Evolutionary conservation across 1,140 invertebrate genomes (phyloP), one percentile per base, ranked within the genome.

Genomic region (Caenorhabditis inopinata): DNA sequence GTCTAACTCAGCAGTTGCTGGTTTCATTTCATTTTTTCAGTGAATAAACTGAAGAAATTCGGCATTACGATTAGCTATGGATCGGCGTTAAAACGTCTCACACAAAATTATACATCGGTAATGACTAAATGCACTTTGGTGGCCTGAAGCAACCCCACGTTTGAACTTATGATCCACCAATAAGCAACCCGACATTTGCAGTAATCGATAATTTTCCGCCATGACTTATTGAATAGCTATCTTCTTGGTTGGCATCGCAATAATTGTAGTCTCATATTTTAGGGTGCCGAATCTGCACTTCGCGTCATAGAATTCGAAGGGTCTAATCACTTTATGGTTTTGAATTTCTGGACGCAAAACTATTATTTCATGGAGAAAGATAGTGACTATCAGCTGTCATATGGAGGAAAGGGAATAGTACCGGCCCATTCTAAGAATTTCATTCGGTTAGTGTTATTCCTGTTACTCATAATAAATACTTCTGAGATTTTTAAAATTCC

Each of bases 341-440:
- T 68, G n/a, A 68, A 68, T 68, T 68, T 68, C 12, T 68, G 25
- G 25, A 29, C 2, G 12, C 16, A 32, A 1, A 14, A 5, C 0
- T 68, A 68, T 21, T 68, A 68, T 68, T 38, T 68, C n/a, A 38
- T 68, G 58, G 38, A 68, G 21, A 68, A 42, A 12, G n/a, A 9
- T 1, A 32, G 38, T 21, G n/a, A 38, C 14, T 42, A 14, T 12
- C 11, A 21, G 32, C 27, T 68, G 1, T 12, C 12, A 16, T 14
- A 11, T 7, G 6, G 3, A 1, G n/a, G n/a, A 16, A 18, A 4
- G 2, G 23, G 32, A 7, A 35, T 68, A 16, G 38, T 38, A 68
- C 58, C n/a, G n/a, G n/a, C 58, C 11, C 6, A 9, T 21, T 42
- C 38, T 6, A 16, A 68, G 3, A 29, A 68, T 11, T 68, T 68